These are phyloP conservation scores for Drosophila rubida DNA, from an alignment of 2,888 invertebrate genomes.

Conservation along the genomic window DNA sequence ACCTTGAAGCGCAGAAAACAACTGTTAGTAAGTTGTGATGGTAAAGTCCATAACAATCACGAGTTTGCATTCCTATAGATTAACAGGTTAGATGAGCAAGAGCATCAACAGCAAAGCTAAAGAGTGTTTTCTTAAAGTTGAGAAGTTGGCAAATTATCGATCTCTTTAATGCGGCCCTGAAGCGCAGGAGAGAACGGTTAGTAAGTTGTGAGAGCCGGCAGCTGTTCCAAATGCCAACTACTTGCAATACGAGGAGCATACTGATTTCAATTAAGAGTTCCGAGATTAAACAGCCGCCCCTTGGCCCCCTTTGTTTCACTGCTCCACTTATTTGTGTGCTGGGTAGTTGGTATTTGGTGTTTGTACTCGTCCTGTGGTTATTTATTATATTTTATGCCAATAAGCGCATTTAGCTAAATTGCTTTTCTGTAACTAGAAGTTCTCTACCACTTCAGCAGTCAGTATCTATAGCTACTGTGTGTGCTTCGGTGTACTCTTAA, in stretches of 20 bases:
- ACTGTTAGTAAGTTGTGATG: no score
- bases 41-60: constrained; percentile 14
- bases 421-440: constrained; percentile 43
- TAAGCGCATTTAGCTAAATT: constrained; percentile 68
- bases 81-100: no score
- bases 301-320: not conserved
- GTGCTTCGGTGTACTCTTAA: constrained; percentile 18
- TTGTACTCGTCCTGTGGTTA: constrained; percentile 14
- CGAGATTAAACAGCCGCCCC: constrained; percentile 15
- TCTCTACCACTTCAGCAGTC: not conserved
- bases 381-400: constrained; percentile 69
- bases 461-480: constrained; percentile 1
- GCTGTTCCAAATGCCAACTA: constrained; percentile 36
- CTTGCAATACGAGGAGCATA: constrained; percentile 3
- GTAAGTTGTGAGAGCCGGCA: constrained; percentile 32
- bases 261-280: constrained; percentile 45
- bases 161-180: not conserved
- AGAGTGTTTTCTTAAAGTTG: not conserved
- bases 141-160: not conserved
- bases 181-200: not conserved
- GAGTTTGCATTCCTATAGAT: constrained; percentile 6
- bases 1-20: no score
- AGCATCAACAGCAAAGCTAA: not conserved
- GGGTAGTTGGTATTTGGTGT: not conserved
- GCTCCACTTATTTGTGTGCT: not conserved